Conservation (phyloP, 2,113 vertebrate species). For the Eonycteris spelaea region DNA sequence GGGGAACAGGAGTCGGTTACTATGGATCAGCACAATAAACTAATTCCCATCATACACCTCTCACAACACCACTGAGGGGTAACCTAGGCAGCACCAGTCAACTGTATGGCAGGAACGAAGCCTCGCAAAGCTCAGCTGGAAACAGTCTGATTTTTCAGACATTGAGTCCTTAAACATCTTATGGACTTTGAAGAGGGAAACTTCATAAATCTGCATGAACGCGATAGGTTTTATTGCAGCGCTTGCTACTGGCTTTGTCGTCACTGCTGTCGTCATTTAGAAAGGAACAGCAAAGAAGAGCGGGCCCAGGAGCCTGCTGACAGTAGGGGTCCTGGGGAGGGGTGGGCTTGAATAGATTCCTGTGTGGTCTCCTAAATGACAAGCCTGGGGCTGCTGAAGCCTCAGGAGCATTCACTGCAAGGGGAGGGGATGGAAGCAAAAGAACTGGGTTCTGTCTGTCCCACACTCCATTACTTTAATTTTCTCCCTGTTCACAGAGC, state of each 20-base stretch:
- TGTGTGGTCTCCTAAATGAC: not conserved
- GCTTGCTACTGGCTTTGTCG: not conserved
- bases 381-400: not conserved
- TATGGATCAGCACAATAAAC: constrained; percentile 89
- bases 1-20: constrained; percentile 84
- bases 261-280: not conserved
- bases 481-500: not conserved
- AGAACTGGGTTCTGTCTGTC: not conserved
- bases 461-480: not conserved
- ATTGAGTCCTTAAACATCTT: constrained; percentile 54
- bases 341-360: not conserved
- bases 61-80: constrained; percentile 85
- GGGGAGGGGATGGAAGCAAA: not conserved
- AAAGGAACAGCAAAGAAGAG: not conserved
- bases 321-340: not conserved
- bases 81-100: constrained; percentile 89
- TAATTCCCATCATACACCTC: constrained; percentile 87
- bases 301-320: not conserved
- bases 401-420: not conserved
- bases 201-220: constrained; percentile 43
- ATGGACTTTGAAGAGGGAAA: constrained; percentile 51
- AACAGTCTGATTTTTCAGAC: constrained; percentile 70
- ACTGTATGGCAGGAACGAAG: constrained; percentile 82
- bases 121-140: constrained; percentile 68
- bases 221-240: not conserved